A percentile compares a stretch with the other conserved stretches of the same genome.
phyloP scores from a whole-genome alignment of 2,888 invertebrate species.

The Tenodera sinensis region DNA sequence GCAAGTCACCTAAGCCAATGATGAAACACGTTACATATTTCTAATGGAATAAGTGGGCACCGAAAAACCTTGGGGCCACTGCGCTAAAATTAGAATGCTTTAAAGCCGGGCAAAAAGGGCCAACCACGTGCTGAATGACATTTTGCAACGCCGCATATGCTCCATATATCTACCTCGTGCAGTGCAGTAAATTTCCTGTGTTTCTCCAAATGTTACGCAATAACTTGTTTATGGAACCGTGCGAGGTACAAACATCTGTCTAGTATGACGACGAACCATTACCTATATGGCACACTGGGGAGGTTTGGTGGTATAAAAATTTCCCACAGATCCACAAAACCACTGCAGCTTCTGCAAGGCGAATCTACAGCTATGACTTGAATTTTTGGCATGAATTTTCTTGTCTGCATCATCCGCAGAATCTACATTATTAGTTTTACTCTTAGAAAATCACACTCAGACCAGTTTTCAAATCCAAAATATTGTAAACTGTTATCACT shows the following conservation, averaged over 20 bases:
- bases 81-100: neutral
- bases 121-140: neutral
- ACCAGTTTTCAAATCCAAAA: too few species aligned
- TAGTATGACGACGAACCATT: neutral
- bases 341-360: neutral
- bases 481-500: too few species aligned
- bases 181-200: neutral
- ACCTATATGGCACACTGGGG: neutral
- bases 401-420: too few species aligned
- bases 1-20: neutral
- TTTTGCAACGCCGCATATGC: neutral
- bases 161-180: neutral
- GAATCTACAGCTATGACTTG: neutral
- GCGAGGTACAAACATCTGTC: neutral
- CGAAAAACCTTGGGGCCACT: too few species aligned
- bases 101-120: neutral
- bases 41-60: neutral
- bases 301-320: neutral
- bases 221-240: neutral
- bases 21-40: neutral
- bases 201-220: neutral
- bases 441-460: too few species aligned
- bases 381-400: too few species aligned
- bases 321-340: neutral
- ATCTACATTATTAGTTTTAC: too few species aligned